Percentiles rank a stretch among this genome's conserved stretches.
phyloP scores from a whole-genome alignment of 2,888 invertebrate species.

The Eudasyphora cyanicolor region DNA sequence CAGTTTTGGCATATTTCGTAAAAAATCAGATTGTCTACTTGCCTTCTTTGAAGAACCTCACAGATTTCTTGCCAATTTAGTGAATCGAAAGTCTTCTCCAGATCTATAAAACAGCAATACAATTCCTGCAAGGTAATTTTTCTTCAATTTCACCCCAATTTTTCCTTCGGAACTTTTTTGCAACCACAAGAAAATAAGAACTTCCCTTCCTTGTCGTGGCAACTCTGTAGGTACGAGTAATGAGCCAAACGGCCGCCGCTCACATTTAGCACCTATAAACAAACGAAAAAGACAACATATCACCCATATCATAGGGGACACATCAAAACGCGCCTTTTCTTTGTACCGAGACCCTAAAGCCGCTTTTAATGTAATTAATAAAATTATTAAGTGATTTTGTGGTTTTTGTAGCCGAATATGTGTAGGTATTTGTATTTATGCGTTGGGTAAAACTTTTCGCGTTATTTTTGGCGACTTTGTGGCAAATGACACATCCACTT shows the following conservation, averaged over 20 bases:
- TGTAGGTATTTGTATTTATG: background rate
- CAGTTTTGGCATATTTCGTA: no score
- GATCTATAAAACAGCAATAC: no score
- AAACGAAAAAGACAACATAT: conserved; percentile 22
- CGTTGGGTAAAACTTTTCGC: conserved; percentile 8
- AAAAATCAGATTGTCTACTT: no score
- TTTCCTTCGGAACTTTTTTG: background rate
- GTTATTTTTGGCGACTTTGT: conserved; percentile 22
- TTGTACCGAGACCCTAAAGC: conserved; percentile 36
- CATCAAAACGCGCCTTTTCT: conserved; percentile 57
- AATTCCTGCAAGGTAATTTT: no score
- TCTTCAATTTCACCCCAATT: no score
- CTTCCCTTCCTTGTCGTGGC: background rate
- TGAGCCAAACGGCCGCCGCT: background rate
- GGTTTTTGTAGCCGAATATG: background rate
- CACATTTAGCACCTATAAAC: background rate
- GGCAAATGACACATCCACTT: conserved; percentile 49
- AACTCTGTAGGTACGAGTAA: background rate
- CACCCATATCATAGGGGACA: conserved; percentile 52
- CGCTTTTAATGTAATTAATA: conserved; percentile 53
- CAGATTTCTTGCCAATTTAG: no score
- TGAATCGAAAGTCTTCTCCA: no score
- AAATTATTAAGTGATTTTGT: conserved; percentile 49
- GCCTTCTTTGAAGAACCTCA: no score
- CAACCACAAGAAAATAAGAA: background rate